These are phyloP conservation scores for Drosophila setifemur DNA, from an alignment of 1,140 invertebrate genomes.

Conservation along the genomic window DNA sequence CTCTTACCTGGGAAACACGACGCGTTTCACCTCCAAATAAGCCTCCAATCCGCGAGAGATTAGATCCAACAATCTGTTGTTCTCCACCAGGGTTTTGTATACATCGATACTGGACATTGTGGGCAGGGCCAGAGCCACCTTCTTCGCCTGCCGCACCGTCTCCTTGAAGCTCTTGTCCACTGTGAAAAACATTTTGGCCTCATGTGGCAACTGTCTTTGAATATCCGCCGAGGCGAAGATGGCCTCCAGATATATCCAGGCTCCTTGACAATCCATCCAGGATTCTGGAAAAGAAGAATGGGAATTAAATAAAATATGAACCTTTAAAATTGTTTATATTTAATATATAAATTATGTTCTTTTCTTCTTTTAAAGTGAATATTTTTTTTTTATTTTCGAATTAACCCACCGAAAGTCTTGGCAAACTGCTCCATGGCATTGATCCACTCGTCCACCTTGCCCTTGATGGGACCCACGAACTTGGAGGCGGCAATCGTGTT, in stretches of 20 bases:
- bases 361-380: too few species aligned
- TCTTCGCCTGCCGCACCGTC: constrained; percentile 89
- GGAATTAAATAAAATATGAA: too few species aligned
- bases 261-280: constrained; percentile 92
- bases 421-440: constrained; percentile 89
- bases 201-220: constrained; percentile 92
- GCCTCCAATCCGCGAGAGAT: constrained; percentile 92
- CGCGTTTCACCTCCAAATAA: constrained; percentile 93
- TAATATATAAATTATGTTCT: too few species aligned
- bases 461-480: constrained; percentile 91
- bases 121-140: constrained; percentile 88
- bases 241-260: constrained; percentile 93
- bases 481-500: constrained; percentile 92
- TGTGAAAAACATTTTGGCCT: constrained; percentile 91
- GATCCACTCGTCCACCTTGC: constrained; percentile 91
- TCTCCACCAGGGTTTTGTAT: constrained; percentile 88
- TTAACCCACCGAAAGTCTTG: constrained; percentile 87
- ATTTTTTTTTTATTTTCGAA: too few species aligned
- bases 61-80: constrained; percentile 90
- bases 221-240: constrained; percentile 96
- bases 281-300: constrained; percentile 86
- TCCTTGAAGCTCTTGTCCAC: constrained; percentile 95
- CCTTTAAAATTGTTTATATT: too few species aligned
- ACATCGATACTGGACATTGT: constrained; percentile 86
- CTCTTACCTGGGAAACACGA: constrained; percentile 91